Conservation (phyloP, 2,888 invertebrate species). For the Craniophora ligustri region DNA sequence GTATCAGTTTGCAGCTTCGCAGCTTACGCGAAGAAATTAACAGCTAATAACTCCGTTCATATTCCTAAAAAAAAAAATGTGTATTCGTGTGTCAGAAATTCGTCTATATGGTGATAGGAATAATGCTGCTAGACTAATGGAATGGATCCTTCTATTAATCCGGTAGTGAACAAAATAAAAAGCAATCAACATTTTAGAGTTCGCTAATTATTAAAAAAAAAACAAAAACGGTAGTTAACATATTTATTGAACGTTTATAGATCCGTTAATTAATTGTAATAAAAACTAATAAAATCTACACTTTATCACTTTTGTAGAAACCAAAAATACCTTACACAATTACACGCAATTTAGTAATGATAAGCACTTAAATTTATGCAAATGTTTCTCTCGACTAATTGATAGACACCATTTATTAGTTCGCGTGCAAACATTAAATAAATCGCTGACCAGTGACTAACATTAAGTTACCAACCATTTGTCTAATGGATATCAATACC, state of each 20-base stretch:
- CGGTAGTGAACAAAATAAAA: conserved; percentile 56
- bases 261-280: conserved; percentile 63
- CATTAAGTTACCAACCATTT: conserved; percentile 73
- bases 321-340: conserved; percentile 69
- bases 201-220: conserved; percentile 59
- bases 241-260: conserved; percentile 59
- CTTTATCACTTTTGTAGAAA: conserved; percentile 67
- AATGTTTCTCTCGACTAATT: conserved; percentile 73
- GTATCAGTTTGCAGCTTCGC: conserved; percentile 2
- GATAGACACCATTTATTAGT: conserved; percentile 69
- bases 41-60: conserved; percentile 44
- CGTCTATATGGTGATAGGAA: conserved; percentile 38
- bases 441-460: conserved; percentile 74
- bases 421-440: conserved; percentile 83
- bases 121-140: conserved; percentile 43
- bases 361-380: conserved; percentile 71
- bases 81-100: conserved; percentile 19
- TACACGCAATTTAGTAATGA: conserved; percentile 69
- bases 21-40: conserved; percentile 36
- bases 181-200: conserved; percentile 50
- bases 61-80: conserved; percentile 14
- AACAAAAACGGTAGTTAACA: conserved; percentile 60
- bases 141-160: conserved; percentile 51
- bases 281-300: conserved; percentile 63
- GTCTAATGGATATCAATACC: conserved; percentile 74